Percentiles rank a stretch among this genome's conserved stretches.
These are phyloP conservation scores for Ornithorhynchus anatinus DNA, from an alignment of 2,113 vertebrate species.

Conservation along the genomic window DNA sequence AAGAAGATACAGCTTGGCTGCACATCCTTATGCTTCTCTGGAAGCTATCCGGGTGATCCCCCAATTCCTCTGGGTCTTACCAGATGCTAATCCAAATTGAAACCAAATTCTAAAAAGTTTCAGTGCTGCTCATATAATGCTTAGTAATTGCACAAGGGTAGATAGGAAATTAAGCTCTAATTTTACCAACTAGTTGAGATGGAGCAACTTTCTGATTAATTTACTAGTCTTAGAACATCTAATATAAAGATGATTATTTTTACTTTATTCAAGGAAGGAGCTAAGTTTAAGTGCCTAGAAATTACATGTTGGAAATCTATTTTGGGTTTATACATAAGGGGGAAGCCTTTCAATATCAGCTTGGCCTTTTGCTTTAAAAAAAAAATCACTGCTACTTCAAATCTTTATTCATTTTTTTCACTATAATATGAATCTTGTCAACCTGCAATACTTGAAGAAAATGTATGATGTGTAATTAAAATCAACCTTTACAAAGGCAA, in stretches of 20 bases:
- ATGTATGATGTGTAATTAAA: too few relatives aligned
- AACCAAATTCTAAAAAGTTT: neutral
- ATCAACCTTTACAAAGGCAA: too few relatives aligned
- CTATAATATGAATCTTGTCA: too few relatives aligned
- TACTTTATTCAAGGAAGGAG: too few relatives aligned
- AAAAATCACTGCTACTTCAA: too few relatives aligned
- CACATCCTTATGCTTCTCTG: slow-evolving; percentile 1
- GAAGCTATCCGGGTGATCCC: neutral
- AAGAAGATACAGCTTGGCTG: neutral
- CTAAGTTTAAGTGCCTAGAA: too few relatives aligned
- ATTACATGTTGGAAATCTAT: too few relatives aligned
- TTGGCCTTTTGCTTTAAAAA: neutral
- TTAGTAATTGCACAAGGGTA: neutral
- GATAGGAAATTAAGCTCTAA: slow-evolving; percentile 11
- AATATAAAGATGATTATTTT: too few relatives aligned
- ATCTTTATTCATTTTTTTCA: too few relatives aligned
- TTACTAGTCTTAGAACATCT: neutral
- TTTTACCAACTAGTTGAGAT: neutral
- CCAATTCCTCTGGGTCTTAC: neutral
- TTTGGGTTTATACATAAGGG: neutral
- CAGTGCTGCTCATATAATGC: neutral
- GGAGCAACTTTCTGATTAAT: neutral
- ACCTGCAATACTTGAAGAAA: too few relatives aligned
- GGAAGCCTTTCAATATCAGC: neutral
- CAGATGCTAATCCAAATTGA: slow-evolving; percentile 23